These are phyloP conservation scores for Trematomus bernacchii DNA, from an alignment of 2,797 vertebrate species.

Conservation along the genomic window DNA sequence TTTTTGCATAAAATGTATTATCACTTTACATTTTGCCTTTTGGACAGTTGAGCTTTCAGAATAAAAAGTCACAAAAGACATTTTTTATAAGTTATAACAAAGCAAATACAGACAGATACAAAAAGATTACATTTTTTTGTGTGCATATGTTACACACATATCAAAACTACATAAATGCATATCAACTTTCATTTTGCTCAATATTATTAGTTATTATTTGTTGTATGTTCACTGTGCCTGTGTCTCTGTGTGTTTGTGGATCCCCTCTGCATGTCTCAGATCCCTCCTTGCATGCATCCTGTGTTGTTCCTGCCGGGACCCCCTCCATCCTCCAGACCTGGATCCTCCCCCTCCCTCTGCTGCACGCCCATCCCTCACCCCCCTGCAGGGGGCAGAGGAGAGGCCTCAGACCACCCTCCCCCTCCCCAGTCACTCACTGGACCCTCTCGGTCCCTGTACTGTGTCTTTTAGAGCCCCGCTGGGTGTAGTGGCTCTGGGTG, in stretches of 20 bases:
- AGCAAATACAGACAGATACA: background rate
- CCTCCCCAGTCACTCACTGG: constrained; percentile 17
- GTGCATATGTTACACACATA: background rate
- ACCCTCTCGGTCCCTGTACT: constrained; percentile 21
- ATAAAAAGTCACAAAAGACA: constrained; percentile 1
- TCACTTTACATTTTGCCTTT: background rate
- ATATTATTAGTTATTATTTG: constrained; percentile 11
- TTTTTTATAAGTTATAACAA: no score
- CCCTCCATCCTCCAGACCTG: constrained; percentile 50
- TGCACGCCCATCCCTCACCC: constrained; percentile 51
- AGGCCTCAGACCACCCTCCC: constrained; percentile 71
- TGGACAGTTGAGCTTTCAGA: constrained; percentile 10
- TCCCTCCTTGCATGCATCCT: constrained; percentile 82
- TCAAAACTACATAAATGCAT: background rate
- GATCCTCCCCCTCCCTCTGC: constrained; percentile 53
- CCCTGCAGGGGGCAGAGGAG: constrained; percentile 66
- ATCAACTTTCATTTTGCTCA: background rate
- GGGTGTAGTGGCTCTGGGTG: constrained; percentile 28
- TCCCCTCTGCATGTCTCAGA: constrained; percentile 76
- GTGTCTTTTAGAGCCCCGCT: constrained; percentile 4
- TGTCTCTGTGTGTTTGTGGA: constrained; percentile 45
- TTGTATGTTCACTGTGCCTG: constrained; percentile 49
- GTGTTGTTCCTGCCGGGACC: constrained; percentile 72
- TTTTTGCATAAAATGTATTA: background rate
- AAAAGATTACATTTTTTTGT: background rate